Base-by-base conservation (phyloP, 30 jellyfish, hydroid and myxozoan species). In the Sanderia malayensis region DNA sequence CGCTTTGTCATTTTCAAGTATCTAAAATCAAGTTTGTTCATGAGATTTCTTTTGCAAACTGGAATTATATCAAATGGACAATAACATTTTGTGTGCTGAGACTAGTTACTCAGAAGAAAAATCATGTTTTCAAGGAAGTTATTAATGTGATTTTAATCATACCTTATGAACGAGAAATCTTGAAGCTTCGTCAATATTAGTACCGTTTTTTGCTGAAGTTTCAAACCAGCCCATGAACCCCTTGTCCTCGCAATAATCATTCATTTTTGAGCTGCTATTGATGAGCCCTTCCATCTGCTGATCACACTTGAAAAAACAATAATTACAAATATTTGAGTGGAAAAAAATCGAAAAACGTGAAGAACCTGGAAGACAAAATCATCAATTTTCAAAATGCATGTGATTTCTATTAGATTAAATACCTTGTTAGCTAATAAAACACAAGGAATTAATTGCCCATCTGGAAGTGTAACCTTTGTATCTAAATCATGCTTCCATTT, bases 401-500 rank as follows among this genome's bases (percentile, higher is more conserved):
- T n/a, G n/a, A n/a, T n/a, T n/a, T n/a, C n/a, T n/a, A n/a, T n/a
- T n/a, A n/a, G n/a, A n/a, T n/a, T n/a, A n/a, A n/a, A n/a, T 47
- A 89, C 97, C 95, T 89, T 89, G 64, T 89, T 89, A 18, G 97
- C 97, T 4, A 89, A 65, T 25, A 89, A 59, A 25, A 89, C 93
- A 61, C 97, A 89, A 34, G 97, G 97, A 19, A 89, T 76, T 33
- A 94, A 85, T 58, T 89, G 44, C 17, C 95, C 95, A 82, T 82
- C 70, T 1, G 97, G 86, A 0, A 89, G 81, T 62, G 82, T 95
- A 19, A 89, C 97, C 55, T 89, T 89, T 10, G 85, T 24, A 59
- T 89, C 97, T 31, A 89, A 58, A 59, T 89, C 97, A 57, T 89
- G 89, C 26, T 89, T 89, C 97, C 97, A 89, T 61, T 89, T 89